Evolutionary conservation across 2,797 vertebrate species (phyloP).

Genomic region (Ptychadena robeensis): DNA sequence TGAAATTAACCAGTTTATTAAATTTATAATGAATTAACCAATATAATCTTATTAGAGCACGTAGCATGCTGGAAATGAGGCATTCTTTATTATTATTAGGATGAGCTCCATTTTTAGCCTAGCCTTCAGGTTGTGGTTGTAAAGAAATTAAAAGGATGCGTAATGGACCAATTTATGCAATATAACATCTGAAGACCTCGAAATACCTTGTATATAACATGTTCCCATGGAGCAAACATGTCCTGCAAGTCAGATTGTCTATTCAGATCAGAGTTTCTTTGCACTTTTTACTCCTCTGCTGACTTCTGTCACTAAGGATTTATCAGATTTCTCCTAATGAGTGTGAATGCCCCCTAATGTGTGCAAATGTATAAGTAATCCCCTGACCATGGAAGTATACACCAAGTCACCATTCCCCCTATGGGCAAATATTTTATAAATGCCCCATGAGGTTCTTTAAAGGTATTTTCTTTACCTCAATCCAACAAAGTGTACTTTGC

Average conservation of each 20-base stretch:
- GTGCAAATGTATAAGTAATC: slow-evolving; percentile 2
- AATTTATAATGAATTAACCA: too few species aligned
- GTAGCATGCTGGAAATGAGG: background rate
- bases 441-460: background rate
- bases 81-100: background rate
- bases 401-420: background rate
- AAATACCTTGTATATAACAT: background rate
- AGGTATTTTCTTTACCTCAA: background rate
- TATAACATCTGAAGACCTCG: background rate
- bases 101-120: background rate
- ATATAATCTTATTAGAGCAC: background rate
- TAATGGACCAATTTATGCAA: background rate
- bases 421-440: background rate
- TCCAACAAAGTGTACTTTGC: background rate
- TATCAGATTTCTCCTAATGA: background rate
- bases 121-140: background rate
- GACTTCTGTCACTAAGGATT: slow-evolving; percentile 4
- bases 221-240: background rate
- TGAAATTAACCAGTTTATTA: background rate
- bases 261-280: background rate
- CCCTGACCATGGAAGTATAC: background rate
- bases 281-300: background rate
- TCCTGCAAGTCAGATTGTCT: background rate
- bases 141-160: background rate
- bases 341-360: slow-evolving; percentile 18